Conservation (phyloP, 2,113 vertebrate genomes). For the Catharus fuscescens region DNA sequence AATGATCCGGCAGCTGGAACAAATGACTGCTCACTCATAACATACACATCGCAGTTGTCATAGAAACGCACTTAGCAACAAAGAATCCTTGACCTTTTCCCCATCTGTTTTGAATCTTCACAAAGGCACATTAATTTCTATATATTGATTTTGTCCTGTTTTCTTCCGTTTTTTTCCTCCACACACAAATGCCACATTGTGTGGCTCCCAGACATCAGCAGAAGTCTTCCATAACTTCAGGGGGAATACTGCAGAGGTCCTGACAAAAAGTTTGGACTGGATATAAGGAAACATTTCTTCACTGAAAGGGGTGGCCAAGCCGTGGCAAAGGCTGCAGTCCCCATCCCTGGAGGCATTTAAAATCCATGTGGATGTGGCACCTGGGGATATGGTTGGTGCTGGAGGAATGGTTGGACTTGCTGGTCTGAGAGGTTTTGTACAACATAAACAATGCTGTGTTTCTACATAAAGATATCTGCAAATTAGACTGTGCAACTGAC, state of each 20-base stretch:
- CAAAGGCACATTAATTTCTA: conserved; percentile 74
- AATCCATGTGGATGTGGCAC: not conserved
- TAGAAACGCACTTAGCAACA: conserved; percentile 80
- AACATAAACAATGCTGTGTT: not conserved
- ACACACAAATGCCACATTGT: not conserved
- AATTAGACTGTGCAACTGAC: not conserved
- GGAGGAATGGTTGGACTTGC: not conserved
- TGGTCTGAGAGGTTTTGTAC: not conserved
- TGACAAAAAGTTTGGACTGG: not conserved
- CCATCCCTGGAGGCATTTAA: not conserved
- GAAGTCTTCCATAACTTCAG: not conserved
- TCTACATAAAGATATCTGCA: not conserved
- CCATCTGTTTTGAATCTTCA: conserved; percentile 79
- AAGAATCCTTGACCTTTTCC: conserved; percentile 80
- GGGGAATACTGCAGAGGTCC: no score
- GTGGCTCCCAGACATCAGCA: not conserved
- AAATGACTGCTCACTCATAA: conserved; percentile 73
- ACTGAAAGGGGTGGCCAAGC: not conserved
- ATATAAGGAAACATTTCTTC: not conserved
- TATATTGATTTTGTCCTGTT: conserved; percentile 53
- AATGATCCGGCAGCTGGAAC: conserved; percentile 72
- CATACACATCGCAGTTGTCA: conserved; percentile 70
- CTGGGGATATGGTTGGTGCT: not conserved
- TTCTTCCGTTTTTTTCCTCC: no score
- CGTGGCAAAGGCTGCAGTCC: not conserved